Conservation (phyloP, 1,140 invertebrate genomes). For the Rhagoletis zephyria region DNA sequence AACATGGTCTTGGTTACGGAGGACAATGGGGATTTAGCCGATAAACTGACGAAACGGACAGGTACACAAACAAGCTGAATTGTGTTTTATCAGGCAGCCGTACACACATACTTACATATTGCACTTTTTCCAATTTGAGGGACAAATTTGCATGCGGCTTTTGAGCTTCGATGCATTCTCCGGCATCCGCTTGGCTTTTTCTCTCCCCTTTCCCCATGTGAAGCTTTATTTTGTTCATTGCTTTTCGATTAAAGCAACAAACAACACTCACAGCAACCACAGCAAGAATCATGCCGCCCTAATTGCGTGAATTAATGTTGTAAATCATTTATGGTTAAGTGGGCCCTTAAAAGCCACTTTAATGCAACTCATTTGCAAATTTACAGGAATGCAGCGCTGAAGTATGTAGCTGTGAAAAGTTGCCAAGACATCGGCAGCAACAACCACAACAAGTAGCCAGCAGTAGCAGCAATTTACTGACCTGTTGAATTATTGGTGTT, state of each 20-base stretch:
- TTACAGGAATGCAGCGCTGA: slow-evolving; percentile 19
- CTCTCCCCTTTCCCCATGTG: background rate
- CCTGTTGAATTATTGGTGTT: slow-evolving; percentile 31
- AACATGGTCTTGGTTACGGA: background rate
- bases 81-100: background rate
- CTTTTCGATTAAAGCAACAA: background rate
- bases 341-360: slow-evolving; percentile 47
- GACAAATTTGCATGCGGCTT: slow-evolving; percentile 14
- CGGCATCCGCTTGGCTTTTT: background rate
- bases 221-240: background rate
- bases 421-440: background rate
- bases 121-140: background rate
- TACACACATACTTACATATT: background rate
- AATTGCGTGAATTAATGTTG: slow-evolving; percentile 52
- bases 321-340: slow-evolving; percentile 49
- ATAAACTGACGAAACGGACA: background rate
- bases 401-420: background rate
- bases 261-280: background rate
- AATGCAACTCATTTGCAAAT: slow-evolving; percentile 48
- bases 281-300: background rate
- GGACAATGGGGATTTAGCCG: background rate
- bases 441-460: slow-evolving; percentile 26
- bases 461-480: background rate
- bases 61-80: background rate
- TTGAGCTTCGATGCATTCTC: background rate